phyloP scores from a whole-genome alignment of 1,140 invertebrate genomes.

The Protaetia brevitarsis region DNA sequence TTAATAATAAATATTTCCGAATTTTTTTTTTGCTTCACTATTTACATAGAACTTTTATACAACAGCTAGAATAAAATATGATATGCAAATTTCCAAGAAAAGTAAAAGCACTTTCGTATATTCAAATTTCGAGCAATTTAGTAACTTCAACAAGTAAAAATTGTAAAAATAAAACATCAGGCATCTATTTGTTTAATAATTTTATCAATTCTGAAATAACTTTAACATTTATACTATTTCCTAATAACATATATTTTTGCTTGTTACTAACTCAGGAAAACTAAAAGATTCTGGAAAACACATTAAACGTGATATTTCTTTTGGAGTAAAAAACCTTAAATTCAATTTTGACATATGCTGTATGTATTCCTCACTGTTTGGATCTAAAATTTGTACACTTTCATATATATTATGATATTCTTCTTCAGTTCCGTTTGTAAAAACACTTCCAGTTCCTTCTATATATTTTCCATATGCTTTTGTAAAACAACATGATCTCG shows the following conservation, averaged over 20 bases:
- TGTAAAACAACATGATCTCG: conserved; percentile 88
- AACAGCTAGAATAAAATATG: too few species aligned
- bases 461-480: conserved; percentile 86
- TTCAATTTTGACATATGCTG: conserved; percentile 59
- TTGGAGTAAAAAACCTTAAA: conserved; percentile 86
- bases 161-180: too few species aligned
- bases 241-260: conserved; percentile 71
- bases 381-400: conserved; percentile 47
- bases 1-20: too few species aligned
- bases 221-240: conserved; percentile 91
- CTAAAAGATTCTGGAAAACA: conserved; percentile 75
- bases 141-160: too few species aligned
- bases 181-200: conserved; percentile 51
- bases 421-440: conserved; percentile 42
- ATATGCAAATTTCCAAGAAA: too few species aligned
- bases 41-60: too few species aligned
- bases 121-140: too few species aligned
- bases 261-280: conserved; percentile 72
- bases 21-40: too few species aligned
- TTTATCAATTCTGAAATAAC: conserved; percentile 74
- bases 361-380: conserved; percentile 49
- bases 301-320: conserved; percentile 83
- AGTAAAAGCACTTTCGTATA: too few species aligned
- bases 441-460: conserved; percentile 82
- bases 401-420: conserved; percentile 42